Evolutionary conservation across 2,797 vertebrate species (phyloP).

Genomic region (Helostoma temminkii): DNA sequence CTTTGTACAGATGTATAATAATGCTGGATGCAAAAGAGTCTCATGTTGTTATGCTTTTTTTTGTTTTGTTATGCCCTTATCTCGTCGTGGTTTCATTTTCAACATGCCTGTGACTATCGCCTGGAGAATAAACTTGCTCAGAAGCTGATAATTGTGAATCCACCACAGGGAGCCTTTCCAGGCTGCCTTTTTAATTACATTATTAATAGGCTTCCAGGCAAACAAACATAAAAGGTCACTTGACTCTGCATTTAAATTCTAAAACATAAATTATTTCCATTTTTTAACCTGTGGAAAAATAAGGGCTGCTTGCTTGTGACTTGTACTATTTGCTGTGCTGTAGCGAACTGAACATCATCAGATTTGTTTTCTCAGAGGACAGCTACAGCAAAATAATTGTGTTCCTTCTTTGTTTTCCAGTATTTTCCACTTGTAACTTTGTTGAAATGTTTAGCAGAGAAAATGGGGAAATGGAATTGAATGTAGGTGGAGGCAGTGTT

Average conservation of each 20-base stretch:
- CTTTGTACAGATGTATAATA: conserved; percentile 38
- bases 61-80: conserved; percentile 38
- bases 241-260: conserved; percentile 41
- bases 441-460: conserved; percentile 39
- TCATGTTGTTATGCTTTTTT: conserved; percentile 48
- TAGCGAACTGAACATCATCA: conserved; percentile 9
- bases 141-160: conserved; percentile 69
- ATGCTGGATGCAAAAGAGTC: conserved; percentile 31
- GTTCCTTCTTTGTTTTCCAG: conserved; percentile 19
- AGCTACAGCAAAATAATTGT: neutral
- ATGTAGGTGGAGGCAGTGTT: conserved; percentile 53
- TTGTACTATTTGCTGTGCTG: conserved; percentile 24
- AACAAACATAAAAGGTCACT: conserved; percentile 72
- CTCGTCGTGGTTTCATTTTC: conserved; percentile 47
- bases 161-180: conserved; percentile 58
- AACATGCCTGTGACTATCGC: conserved; percentile 31
- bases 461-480: conserved; percentile 43
- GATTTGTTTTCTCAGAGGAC: too few relatives aligned
- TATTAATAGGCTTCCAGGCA: conserved; percentile 75
- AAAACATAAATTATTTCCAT: conserved; percentile 51
- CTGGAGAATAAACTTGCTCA: conserved; percentile 58
- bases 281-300: conserved; percentile 46
- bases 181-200: conserved; percentile 72
- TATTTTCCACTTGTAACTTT: conserved; percentile 33
- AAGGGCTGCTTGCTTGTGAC: conserved; percentile 14